Conservation (phyloP, 2,797 vertebrate species). For the Phyllotis vaccarum region DNA sequence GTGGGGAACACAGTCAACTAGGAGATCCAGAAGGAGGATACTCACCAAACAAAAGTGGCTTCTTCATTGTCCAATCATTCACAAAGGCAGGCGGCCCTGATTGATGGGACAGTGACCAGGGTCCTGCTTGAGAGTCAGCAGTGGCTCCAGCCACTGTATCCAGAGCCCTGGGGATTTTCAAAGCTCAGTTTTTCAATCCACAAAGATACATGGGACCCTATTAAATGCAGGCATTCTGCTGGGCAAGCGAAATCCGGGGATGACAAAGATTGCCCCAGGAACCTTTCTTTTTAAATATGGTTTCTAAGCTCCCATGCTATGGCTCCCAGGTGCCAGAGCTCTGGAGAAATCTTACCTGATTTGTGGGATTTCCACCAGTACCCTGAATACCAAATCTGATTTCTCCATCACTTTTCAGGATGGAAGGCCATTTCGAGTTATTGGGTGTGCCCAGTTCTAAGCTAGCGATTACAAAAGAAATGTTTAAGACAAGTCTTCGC, state of each 20-base stretch:
- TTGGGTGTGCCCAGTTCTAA: neutral
- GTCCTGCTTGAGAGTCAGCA: neutral
- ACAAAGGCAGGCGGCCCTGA: neutral
- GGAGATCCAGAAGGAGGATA: neutral
- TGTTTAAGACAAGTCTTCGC: neutral
- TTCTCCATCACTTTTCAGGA: neutral
- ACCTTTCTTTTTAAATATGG: conserved; percentile 22
- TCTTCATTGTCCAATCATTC: neutral
- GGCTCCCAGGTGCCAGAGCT: neutral
- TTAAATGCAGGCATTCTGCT: conserved; percentile 13
- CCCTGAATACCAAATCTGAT: neutral
- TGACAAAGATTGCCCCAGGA: conserved; percentile 36
- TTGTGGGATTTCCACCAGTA: conserved; percentile 13
- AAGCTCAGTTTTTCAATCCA: conserved; percentile 59
- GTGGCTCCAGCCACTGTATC: neutral
- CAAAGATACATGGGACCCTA: conserved; percentile 34
- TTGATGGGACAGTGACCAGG: neutral
- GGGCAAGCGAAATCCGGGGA: conserved; percentile 30
- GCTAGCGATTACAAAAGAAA: rapidly evolving
- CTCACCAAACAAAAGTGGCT: neutral
- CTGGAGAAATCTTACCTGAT: neutral
- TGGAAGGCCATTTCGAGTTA: neutral
- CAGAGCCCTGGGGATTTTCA: neutral
- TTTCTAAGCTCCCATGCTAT: neutral
- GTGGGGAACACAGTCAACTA: neutral